Base-by-base conservation (phyloP, 2,113 vertebrate species). In the Chionomys nivalis region DNA sequence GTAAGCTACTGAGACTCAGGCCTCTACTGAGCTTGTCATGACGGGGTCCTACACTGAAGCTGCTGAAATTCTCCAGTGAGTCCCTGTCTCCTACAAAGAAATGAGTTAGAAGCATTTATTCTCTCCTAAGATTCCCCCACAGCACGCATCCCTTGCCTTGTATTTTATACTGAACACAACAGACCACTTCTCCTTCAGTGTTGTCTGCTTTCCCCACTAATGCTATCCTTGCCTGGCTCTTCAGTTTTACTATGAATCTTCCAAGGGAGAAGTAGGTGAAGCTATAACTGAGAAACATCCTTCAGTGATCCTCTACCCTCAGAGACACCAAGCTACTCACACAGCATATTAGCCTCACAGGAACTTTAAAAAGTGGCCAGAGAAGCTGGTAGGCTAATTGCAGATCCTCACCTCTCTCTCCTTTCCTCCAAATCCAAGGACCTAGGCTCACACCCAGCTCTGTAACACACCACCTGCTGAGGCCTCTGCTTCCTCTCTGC, bases 11-110 rank as follows among this genome's bases (percentile, higher is more conserved):
- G 58, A 21, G 5, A 58, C 5, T 58, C 58, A 58, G 5, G 0
- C 17, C 5, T 21, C 58, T 21, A 21, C 7, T 58, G 58, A 58
- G 58, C 1, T 58, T 58, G 58, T 58, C 19, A 58, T 58, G 58
- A 58, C 58, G 21, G 58, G 19, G 19, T 58, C 58, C 17, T 58
- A 58, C 58, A 21, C 58, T 39, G 39, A 82, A 39, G 21, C 36
- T 61, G 55, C 12, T 82, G 47, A 79, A 79, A 93, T 72, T 93
- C 79, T 96, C 91, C 83, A 91, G 13, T 70, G 24, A 83, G 16
- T 87, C 33, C n/a, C 70, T n/a, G 33, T 86, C 75, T 87, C 42
- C 85, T 93, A 19, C 24, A 93, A 55, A 95, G 70, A 42, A 58
- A 70, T 90, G 58, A 95, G 36, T 23, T 76, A 73, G 76, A 19